Conservation (phyloP, 2,113 vertebrate genomes). For the Pterocles orientalis region DNA sequence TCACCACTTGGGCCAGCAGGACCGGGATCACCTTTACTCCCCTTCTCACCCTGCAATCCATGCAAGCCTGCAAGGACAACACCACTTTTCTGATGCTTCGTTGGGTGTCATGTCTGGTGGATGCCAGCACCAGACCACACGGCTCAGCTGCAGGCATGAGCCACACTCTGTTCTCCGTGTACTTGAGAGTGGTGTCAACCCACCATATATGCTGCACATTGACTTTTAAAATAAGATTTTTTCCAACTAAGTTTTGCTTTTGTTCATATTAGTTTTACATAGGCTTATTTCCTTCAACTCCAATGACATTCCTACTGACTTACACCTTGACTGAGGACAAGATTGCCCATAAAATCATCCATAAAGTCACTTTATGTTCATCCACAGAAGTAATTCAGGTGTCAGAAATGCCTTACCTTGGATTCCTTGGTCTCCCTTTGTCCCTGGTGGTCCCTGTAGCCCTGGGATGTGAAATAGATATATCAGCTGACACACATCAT, state of each 20-base stretch:
- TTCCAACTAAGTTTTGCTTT: background rate
- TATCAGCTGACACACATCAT: conserved; percentile 31
- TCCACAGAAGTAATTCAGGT: background rate
- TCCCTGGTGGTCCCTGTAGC: conserved; percentile 52
- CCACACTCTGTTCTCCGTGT: background rate
- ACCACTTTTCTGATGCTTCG: background rate
- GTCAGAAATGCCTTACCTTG: conserved; percentile 60
- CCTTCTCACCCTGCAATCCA: conserved; percentile 59
- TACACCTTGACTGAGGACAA: background rate
- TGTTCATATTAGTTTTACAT: background rate
- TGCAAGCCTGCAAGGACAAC: conserved; percentile 27
- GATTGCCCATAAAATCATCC: conserved; percentile 38
- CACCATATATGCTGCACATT: accelerated
- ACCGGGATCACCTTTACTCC: conserved; percentile 64
- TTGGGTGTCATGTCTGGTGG: accelerated
- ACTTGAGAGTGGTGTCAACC: background rate
- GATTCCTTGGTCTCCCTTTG: conserved; percentile 65
- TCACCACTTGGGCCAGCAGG: conserved; percentile 42
- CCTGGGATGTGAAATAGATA: conserved; percentile 62
- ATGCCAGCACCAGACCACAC: background rate
- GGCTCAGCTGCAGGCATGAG: background rate
- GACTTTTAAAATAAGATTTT: background rate
- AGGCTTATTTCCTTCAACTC: background rate
- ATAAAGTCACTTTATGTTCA: conserved; percentile 36
- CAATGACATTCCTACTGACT: background rate